A percentile compares a stretch with the other conserved stretches of the same genome.
phyloP scores from a whole-genome alignment of 2,888 invertebrate species.

The Parochlus steinenii region DNA sequence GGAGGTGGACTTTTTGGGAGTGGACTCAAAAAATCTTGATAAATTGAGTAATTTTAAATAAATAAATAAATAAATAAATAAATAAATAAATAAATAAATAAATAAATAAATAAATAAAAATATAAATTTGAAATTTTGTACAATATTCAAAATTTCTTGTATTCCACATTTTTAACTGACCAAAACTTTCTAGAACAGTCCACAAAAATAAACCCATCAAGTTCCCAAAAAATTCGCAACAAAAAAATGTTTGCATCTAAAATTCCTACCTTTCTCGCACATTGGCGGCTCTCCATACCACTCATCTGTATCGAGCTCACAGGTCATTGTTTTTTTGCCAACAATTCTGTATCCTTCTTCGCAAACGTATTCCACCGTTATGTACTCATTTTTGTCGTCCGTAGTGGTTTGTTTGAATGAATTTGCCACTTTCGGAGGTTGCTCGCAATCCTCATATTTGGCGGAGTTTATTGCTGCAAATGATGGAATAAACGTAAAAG shows the following conservation, averaged over 20 bases:
- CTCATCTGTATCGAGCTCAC: conserved; percentile 24
- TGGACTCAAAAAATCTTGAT: too few relatives aligned
- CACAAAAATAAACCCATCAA: background rate
- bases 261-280: conserved; percentile 19
- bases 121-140: too few relatives aligned
- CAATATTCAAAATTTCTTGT: too few relatives aligned
- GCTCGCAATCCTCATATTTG: conserved; percentile 21
- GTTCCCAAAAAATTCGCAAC: background rate
- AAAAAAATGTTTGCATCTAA: background rate
- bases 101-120: too few relatives aligned
- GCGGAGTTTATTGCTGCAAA: too few relatives aligned
- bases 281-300: conserved; percentile 26
- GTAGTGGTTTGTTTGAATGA: conserved; percentile 19
- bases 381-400: conserved; percentile 21
- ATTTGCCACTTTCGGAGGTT: conserved; percentile 23
- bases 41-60: too few relatives aligned
- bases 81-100: too few relatives aligned
- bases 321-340: conserved; percentile 22
- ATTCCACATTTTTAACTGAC: too few relatives aligned
- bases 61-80: too few relatives aligned
- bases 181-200: background rate
- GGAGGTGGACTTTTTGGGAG: too few relatives aligned
- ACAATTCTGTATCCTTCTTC: conserved; percentile 21
- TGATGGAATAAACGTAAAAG: too few relatives aligned
- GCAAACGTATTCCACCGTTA: conserved; percentile 24